Conservation (phyloP, 2,888 invertebrate species). For the Drosophila setosimentum region DNA sequence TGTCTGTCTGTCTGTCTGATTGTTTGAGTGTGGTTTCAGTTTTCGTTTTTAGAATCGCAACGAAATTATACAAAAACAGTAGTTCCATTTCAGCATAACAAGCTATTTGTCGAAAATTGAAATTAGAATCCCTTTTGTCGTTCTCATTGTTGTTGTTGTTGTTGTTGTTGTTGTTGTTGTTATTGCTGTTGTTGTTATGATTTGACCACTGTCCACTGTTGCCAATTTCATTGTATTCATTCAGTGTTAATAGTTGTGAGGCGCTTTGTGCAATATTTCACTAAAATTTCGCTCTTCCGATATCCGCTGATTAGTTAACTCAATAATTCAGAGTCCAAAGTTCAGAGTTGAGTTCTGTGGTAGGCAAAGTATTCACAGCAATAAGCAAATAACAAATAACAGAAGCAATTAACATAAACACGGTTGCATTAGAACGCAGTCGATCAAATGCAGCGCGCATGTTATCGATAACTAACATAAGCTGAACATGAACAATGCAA, state of each 20-base stretch:
- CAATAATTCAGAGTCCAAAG: neutral
- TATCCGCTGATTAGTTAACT: neutral
- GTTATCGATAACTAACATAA: neutral
- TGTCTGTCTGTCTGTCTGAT: constrained; percentile 38
- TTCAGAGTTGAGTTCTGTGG: neutral
- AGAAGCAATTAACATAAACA: neutral
- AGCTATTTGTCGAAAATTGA: constrained; percentile 64
- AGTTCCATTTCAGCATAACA: constrained; percentile 68
- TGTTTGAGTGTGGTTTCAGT: constrained; percentile 2
- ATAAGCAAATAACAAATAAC: neutral
- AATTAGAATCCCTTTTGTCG: constrained; percentile 56
- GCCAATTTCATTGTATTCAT: neutral
- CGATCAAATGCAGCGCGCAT: neutral
- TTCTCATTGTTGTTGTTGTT: too few species aligned
- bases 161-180: constrained; percentile 19
- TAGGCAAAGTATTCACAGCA: neutral
- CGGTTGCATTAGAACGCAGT: neutral
- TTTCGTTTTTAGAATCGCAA: constrained; percentile 48
- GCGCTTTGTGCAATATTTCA: neutral
- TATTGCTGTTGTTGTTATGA: constrained; percentile 26
- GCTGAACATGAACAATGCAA: neutral
- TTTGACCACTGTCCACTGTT: constrained; percentile 14
- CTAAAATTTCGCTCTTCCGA: neutral
- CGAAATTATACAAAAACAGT: constrained; percentile 74
- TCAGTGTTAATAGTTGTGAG: neutral